A percentile compares a stretch with the other conserved stretches of the same genome.
Conservation (phyloP, 2,113 vertebrate genomes). For the Sphaerodactylus townsendi region DNA sequence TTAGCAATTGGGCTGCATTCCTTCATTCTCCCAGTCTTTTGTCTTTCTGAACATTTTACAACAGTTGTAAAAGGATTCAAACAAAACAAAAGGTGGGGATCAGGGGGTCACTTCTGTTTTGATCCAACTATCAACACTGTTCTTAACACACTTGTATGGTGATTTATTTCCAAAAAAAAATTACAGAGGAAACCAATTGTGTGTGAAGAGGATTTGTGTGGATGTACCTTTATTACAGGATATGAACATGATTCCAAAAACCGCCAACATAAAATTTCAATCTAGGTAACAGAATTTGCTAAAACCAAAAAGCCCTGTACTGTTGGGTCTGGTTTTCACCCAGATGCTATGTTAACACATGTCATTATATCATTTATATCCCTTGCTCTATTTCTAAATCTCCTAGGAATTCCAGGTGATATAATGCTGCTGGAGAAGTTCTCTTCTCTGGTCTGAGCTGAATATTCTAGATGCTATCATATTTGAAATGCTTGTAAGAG, state of each 20-base stretch:
- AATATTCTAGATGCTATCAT: slow-evolving; percentile 56
- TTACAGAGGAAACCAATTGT: background rate
- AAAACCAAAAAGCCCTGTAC: background rate
- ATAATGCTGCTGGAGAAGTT: background rate
- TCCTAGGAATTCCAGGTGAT: no score
- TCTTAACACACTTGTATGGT: background rate
- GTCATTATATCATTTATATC: no score
- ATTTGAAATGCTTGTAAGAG: slow-evolving; percentile 54
- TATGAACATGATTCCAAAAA: background rate
- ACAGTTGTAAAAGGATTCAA: no score
- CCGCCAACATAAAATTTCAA: background rate
- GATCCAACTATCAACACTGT: background rate
- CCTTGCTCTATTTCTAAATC: no score
- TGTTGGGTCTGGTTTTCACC: no score
- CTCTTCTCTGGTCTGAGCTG: slow-evolving; percentile 62
- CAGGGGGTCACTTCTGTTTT: no score
- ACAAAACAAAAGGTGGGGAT: no score
- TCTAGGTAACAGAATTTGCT: background rate
- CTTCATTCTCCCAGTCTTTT: no score
- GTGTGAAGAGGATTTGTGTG: background rate
- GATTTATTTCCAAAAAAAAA: background rate
- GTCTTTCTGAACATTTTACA: no score
- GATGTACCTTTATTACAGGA: background rate
- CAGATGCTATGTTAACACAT: no score
- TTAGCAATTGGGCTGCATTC: no score